A percentile compares a stretch with the other conserved stretches of the same genome.
phyloP scores from a whole-genome alignment of 2,888 invertebrate genomes.

The Eupithecia insigniata region DNA sequence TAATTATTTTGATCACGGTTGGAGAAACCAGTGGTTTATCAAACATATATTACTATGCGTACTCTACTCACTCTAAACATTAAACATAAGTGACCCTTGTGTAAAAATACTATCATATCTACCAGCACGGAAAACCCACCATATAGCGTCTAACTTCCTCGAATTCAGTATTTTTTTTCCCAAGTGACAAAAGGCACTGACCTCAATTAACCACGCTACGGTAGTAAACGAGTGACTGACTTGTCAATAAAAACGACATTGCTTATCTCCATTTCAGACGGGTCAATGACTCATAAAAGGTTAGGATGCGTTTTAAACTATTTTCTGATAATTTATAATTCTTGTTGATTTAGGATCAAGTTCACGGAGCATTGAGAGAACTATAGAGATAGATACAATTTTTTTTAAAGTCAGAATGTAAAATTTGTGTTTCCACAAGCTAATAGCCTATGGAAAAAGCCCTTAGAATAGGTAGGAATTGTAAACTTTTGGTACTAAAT shows the following conservation, averaged over 20 bases:
- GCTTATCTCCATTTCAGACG: constrained; percentile 15
- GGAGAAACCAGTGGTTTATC: too few species aligned
- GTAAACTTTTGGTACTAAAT: too few species aligned
- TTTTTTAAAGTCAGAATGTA: too few species aligned
- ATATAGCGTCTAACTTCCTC: not conserved
- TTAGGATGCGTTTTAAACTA: not conserved
- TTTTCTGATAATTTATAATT: not conserved
- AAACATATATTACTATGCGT: too few species aligned
- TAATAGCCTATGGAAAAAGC: too few species aligned
- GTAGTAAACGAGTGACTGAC: constrained; percentile 21
- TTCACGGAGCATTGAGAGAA: not conserved
- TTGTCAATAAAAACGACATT: constrained; percentile 20
- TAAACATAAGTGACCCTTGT: not conserved
- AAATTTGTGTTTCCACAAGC: too few species aligned
- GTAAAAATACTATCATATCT: not conserved
- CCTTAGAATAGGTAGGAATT: too few species aligned
- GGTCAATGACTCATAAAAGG: constrained; percentile 18
- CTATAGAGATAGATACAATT: not conserved
- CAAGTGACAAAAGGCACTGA: constrained; percentile 3
- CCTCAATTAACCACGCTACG: constrained; percentile 13
- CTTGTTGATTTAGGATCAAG: not conserved
- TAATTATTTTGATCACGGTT: not conserved
- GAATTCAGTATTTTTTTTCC: not conserved
- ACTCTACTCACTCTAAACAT: too few species aligned
- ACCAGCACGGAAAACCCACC: not conserved